A percentile compares a stretch with the other conserved stretches of the same genome.
phyloP scores from a whole-genome alignment of 2,888 invertebrate genomes.

The Germaria angustata region DNA sequence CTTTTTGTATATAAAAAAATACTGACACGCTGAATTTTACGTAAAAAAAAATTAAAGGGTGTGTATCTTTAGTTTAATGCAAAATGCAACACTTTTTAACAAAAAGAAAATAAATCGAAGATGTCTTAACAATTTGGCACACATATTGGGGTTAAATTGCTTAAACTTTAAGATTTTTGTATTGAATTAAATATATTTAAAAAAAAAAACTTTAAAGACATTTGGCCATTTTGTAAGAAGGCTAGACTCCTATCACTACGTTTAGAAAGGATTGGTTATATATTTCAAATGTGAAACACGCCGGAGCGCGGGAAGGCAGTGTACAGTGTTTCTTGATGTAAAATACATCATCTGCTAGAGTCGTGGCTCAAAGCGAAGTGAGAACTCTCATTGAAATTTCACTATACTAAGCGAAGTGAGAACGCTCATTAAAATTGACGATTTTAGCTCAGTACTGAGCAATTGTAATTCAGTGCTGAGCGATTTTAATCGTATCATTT shows the following conservation, averaged over 20 bases:
- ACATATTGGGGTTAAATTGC: neutral
- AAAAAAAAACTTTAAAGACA: neutral
- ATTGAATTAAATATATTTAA: neutral
- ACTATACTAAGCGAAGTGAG: no score
- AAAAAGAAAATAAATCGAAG: slow-evolving; percentile 10
- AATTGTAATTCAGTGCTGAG: no score
- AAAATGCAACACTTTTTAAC: slow-evolving; percentile 10
- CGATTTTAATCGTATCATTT: no score
- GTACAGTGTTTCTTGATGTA: no score
- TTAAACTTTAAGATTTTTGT: neutral
- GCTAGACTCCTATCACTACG: neutral
- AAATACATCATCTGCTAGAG: no score
- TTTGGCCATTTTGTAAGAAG: neutral
- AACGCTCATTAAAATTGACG: no score
- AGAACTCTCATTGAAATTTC: no score
- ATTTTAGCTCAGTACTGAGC: no score
- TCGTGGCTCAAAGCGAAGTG: no score
- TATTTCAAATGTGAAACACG: no score
- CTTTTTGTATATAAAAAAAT: neutral
- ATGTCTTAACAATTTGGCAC: slow-evolving; percentile 9
- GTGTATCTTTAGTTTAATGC: slow-evolving; percentile 10
- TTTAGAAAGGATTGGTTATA: neutral
- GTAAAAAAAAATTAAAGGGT: slow-evolving; percentile 26
- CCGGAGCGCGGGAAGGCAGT: no score
- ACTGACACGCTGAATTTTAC: neutral